A percentile compares a stretch with the other conserved stretches of the same genome.
These are phyloP conservation scores for Cynodonichthys magdalenae DNA, from an alignment of 2,797 vertebrate species.

Conservation along the genomic window DNA sequence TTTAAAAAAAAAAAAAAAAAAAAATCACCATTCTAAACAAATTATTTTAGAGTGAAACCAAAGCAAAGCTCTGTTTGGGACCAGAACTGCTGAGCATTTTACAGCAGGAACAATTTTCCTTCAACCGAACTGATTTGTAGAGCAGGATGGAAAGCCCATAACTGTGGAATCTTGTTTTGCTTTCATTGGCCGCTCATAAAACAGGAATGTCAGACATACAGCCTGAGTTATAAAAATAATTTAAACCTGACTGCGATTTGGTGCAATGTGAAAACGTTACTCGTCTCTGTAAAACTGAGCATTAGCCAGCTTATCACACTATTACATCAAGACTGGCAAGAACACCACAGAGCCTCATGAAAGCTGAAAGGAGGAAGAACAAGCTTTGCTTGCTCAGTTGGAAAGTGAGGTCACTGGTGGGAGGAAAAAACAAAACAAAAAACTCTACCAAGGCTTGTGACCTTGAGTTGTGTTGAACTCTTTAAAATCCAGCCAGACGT, in stretches of 20 bases:
- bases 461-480: slow-evolving; percentile 28
- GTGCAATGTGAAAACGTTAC: slow-evolving; percentile 14
- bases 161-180: slow-evolving; percentile 10
- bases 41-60: not conserved
- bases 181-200: slow-evolving; percentile 23
- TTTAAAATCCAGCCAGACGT: slow-evolving; percentile 24
- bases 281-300: slow-evolving; percentile 10
- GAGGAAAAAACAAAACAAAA: slow-evolving; percentile 2
- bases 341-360: slow-evolving; percentile 13
- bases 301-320: slow-evolving; percentile 47
- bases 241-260: slow-evolving; percentile 2
- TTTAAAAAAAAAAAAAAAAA: not conserved
- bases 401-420: slow-evolving; percentile 17
- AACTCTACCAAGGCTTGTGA: slow-evolving; percentile 10
- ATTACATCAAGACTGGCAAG: slow-evolving; percentile 29
- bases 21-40: not conserved
- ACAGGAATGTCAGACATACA: slow-evolving; percentile 14
- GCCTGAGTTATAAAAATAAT: slow-evolving; percentile 21
- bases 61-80: not conserved
- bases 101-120: slow-evolving; percentile 5
- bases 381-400: slow-evolving; percentile 32
- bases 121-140: slow-evolving; percentile 1
- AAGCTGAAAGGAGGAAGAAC: slow-evolving; percentile 28
- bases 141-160: slow-evolving; percentile 10
- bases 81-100: slow-evolving; percentile 2